A percentile compares a stretch with the other conserved stretches of the same genome.
Evolutionary conservation across 2,888 invertebrate genomes (phyloP).

Genomic region (Synergus gifuensis): DNA sequence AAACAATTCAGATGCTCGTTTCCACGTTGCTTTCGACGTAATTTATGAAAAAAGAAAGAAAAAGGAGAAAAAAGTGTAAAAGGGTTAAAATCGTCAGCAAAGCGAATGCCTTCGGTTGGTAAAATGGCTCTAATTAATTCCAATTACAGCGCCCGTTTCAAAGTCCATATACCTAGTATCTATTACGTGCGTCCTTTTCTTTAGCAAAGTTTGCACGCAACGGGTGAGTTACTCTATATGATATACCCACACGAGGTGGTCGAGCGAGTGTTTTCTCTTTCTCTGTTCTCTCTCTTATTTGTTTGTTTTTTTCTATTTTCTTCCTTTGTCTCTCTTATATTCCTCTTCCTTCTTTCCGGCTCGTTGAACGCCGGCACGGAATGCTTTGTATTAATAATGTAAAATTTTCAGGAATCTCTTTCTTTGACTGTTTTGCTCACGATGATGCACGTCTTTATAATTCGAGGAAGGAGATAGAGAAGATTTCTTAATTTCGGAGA

Average conservation of each 20-base stretch:
- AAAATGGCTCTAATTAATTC: conserved; percentile 40
- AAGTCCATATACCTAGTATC: conserved; percentile 28
- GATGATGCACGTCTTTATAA: conserved; percentile 26
- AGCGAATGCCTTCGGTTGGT: conserved; percentile 19
- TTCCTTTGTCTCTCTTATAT: not conserved
- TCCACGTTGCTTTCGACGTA: not conserved
- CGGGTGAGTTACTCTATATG: conserved; percentile 24
- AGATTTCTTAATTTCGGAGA: not conserved
- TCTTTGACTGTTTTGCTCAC: not conserved
- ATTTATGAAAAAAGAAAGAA: conserved; percentile 12
- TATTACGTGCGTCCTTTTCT: conserved; percentile 36
- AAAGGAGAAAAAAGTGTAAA: not conserved
- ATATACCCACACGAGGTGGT: conserved; percentile 37
- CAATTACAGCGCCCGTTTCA: conserved; percentile 33
- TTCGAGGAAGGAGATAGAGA: not conserved
- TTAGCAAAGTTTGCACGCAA: conserved; percentile 39
- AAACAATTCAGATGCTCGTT: conserved; percentile 30
- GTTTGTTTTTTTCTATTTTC: not conserved
- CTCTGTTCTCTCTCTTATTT: not conserved
- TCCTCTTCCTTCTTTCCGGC: conserved; percentile 20
- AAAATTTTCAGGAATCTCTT: conserved; percentile 31
- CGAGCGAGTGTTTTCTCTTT: conserved; percentile 34
- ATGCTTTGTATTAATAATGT: conserved; percentile 31
- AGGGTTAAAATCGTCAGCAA: conserved; percentile 27
- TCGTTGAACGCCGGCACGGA: conserved; percentile 13